A percentile compares a stretch with the other conserved stretches of the same genome.
These are phyloP conservation scores for Porites divaricata DNA, from an alignment of 92 coral and sea anemone genomes.

Conservation along the genomic window DNA sequence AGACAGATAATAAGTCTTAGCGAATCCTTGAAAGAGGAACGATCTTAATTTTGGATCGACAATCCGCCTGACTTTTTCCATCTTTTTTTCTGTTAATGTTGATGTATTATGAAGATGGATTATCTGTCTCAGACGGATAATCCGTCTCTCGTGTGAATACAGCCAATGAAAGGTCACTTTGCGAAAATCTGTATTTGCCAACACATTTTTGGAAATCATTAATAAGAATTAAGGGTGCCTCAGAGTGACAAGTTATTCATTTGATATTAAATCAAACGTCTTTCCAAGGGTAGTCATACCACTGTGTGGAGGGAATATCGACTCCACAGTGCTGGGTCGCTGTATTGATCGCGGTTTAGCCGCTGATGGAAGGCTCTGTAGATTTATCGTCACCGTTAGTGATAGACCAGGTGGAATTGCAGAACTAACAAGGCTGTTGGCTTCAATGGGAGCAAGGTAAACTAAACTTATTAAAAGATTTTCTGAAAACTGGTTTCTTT, in stretches of 20 bases:
- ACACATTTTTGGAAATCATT: background rate
- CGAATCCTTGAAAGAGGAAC: no score
- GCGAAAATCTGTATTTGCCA: no score
- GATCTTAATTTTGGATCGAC: no score
- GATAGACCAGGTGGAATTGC: conserved; percentile 98
- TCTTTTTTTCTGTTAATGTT: no score
- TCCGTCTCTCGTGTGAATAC: no score
- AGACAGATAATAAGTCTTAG: no score
- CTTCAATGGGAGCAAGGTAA: conserved; percentile 91
- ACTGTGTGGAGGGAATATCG: conserved; percentile 94
- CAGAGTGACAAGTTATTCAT: background rate
- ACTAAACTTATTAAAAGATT: background rate
- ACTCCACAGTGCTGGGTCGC: conserved; percentile 90
- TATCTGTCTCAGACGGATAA: no score
- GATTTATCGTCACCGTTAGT: conserved; percentile 90
- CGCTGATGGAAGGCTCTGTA: conserved; percentile 89
- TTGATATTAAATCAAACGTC: no score
- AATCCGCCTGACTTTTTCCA: no score
- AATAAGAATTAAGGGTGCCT: background rate
- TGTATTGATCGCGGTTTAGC: conserved; percentile 96
- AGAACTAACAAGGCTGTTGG: conserved; percentile 77
- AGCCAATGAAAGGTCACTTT: no score
- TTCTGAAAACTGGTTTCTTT: no score
- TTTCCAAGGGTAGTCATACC: conserved; percentile 84
- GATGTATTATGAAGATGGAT: no score